phyloP scores from a whole-genome alignment of 2,888 invertebrate species.

The Prostheceraeus crozeri region DNA sequence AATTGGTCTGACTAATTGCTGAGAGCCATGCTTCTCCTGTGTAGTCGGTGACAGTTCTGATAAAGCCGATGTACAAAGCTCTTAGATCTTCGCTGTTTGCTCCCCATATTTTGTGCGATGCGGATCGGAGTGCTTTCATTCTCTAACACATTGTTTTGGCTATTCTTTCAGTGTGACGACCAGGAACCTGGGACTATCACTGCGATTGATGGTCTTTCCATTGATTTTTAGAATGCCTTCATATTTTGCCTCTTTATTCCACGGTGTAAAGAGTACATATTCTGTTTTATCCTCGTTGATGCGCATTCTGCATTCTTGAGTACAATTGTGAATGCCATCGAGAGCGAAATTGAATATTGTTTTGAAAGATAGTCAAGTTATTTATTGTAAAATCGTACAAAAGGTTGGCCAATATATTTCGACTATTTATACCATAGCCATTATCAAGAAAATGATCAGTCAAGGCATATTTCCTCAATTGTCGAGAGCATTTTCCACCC shows the following conservation, averaged over 20 bases:
- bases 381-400: too few relatives aligned
- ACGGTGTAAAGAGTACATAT: slow-evolving; percentile 9
- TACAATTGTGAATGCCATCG: too few relatives aligned
- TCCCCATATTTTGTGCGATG: slow-evolving; percentile 16
- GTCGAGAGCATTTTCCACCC: too few relatives aligned
- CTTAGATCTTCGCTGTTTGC: slow-evolving; percentile 1
- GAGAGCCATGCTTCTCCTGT: not conserved
- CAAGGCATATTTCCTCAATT: too few relatives aligned
- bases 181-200: slow-evolving; percentile 8
- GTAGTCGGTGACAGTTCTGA: slow-evolving; percentile 23
- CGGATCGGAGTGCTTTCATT: slow-evolving; percentile 8
- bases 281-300: slow-evolving; percentile 13
- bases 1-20: not conserved
- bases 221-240: not conserved
- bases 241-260: slow-evolving; percentile 13
- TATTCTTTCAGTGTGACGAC: slow-evolving; percentile 13
- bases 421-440: too few relatives aligned
- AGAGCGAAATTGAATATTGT: too few relatives aligned
- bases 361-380: too few relatives aligned
- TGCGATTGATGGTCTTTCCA: slow-evolving; percentile 9
- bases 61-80: slow-evolving; percentile 20
- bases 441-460: too few relatives aligned
- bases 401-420: too few relatives aligned
- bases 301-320: slow-evolving; percentile 5
- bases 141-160: slow-evolving; percentile 13